phyloP scores from a whole-genome alignment of 2,797 vertebrate species.

The Spea hammondii region DNA sequence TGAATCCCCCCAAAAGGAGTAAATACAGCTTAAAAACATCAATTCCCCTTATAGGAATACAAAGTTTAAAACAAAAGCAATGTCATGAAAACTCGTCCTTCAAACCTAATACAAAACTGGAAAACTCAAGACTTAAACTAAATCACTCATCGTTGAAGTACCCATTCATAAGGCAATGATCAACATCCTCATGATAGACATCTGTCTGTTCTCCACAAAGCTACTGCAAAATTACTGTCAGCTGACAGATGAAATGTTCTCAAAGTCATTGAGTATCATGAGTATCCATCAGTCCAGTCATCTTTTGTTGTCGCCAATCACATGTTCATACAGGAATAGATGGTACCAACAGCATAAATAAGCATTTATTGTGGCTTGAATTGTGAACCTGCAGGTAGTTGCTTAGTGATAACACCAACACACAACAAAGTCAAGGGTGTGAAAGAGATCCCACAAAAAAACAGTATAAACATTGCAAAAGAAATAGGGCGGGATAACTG shows the following conservation, averaged over 20 bases:
- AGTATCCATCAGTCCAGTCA: constrained; percentile 5
- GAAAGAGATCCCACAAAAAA: constrained; percentile 15
- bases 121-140: not conserved
- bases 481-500: constrained; percentile 33
- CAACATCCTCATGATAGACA: not conserved
- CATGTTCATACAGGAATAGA: not conserved
- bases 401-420: constrained; percentile 11
- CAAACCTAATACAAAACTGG: constrained; percentile 2
- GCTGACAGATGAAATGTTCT: constrained; percentile 21
- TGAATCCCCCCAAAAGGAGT: constrained; percentile 7
- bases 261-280: not conserved
- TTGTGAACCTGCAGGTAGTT: constrained; percentile 24
- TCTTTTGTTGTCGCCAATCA: constrained; percentile 15
- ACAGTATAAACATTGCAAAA: constrained; percentile 37
- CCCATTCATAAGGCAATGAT: not conserved
- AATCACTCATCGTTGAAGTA: not conserved
- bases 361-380: constrained; percentile 33
- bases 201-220: not conserved
- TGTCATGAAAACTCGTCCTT: constrained; percentile 5
- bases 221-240: constrained; percentile 6
- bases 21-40: constrained; percentile 20
- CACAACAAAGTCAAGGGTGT: constrained; percentile 28
- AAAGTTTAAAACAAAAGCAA: constrained; percentile 8
- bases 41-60: not conserved
- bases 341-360: constrained; percentile 16